Conservation (phyloP, 2,888 invertebrate genomes). For the Linnaemya tessellans region DNA sequence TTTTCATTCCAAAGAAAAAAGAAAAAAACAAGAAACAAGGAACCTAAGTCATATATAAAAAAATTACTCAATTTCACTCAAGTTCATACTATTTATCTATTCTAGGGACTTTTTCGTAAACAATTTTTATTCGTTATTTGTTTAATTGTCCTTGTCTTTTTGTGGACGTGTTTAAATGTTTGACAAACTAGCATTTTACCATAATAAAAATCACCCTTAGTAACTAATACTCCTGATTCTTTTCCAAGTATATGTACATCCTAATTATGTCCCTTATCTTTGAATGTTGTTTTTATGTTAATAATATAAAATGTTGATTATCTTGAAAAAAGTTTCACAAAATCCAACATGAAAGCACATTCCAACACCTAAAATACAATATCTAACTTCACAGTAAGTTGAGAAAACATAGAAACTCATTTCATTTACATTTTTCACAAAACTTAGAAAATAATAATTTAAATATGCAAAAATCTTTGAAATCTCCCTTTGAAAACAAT, state of each 20-base stretch:
- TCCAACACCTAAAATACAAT: slow-evolving; percentile 2
- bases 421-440: neutral
- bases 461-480: neutral
- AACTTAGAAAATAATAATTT: neutral
- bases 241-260: neutral
- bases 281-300: slow-evolving; percentile 50
- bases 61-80: neutral
- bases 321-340: slow-evolving; percentile 1
- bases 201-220: neutral
- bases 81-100: neutral
- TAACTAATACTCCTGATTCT: neutral
- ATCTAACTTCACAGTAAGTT: slow-evolving; percentile 53
- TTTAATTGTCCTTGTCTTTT: neutral
- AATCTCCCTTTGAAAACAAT: neutral
- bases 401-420: slow-evolving; percentile 1
- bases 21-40: too few relatives aligned
- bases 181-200: neutral
- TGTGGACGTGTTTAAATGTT: slow-evolving; percentile 15
- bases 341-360: slow-evolving; percentile 40
- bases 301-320: neutral
- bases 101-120: neutral
- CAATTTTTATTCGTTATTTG: neutral
- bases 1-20: too few relatives aligned
- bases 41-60: too few relatives aligned
- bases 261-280: slow-evolving; percentile 1